A percentile compares a stretch with the other conserved stretches of the same genome.
Evolutionary conservation across 2,888 invertebrate species (phyloP).

Genomic region (Yponomeuta sedellus): DNA sequence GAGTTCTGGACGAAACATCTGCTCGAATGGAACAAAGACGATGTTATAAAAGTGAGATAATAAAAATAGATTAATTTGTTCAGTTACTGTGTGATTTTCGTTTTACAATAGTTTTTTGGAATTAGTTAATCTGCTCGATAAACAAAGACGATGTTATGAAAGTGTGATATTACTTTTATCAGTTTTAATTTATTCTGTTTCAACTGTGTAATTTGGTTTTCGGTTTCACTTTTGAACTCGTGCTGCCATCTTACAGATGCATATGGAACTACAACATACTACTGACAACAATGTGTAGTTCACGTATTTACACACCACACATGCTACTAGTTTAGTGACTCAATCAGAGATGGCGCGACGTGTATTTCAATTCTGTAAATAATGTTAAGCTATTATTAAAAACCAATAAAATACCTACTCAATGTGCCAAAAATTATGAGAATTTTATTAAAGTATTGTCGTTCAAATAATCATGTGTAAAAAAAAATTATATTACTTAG

Average conservation of each 20-base stretch:
- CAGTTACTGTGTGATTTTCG: not conserved
- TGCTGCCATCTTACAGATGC: not conserved
- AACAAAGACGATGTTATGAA: not conserved
- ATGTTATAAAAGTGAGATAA: not conserved
- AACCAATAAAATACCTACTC: too few relatives aligned
- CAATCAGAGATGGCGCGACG: not conserved
- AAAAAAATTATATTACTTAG: too few relatives aligned
- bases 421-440: too few relatives aligned
- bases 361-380: not conserved
- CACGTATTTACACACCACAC: not conserved
- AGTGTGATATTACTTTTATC: slow-evolving; percentile 8
- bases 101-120: too few relatives aligned
- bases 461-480: too few relatives aligned
- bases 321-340: not conserved
- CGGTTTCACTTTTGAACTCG: not conserved
- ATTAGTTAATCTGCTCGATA: too few relatives aligned
- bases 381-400: not conserved
- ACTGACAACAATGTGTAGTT: not conserved
- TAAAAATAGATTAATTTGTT: not conserved
- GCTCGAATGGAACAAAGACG: not conserved
- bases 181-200: too few relatives aligned
- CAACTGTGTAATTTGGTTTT: too few relatives aligned
- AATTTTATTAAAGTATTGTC: too few relatives aligned
- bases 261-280: not conserved
- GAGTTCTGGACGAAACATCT: slow-evolving; percentile 31